These are phyloP conservation scores for Ambastaia sidthimunki DNA, from an alignment of 2,797 vertebrate genomes.

Conservation along the genomic window DNA sequence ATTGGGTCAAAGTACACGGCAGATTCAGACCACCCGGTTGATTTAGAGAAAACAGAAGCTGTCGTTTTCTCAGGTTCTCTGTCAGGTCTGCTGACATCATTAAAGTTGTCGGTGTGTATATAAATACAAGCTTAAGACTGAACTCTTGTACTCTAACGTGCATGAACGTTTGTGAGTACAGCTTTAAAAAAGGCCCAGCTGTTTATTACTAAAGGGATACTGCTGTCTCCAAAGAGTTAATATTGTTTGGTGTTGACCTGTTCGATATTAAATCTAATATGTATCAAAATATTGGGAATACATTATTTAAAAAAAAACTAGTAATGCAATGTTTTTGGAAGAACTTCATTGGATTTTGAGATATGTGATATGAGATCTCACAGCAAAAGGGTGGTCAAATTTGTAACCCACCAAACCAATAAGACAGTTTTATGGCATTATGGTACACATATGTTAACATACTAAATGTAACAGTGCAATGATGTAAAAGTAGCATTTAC, in stretches of 20 bases:
- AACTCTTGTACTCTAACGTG: too few species aligned
- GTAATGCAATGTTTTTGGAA: too few species aligned
- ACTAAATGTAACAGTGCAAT: too few species aligned
- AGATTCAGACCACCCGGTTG: conserved; percentile 10
- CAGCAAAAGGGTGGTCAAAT: too few species aligned
- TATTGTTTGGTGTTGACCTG: not conserved
- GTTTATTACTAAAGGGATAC: not conserved
- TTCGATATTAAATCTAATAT: conserved; percentile 9
- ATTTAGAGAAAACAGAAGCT: not conserved
- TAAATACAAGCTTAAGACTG: not conserved
- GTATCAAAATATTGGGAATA: too few species aligned
- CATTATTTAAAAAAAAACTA: too few species aligned
- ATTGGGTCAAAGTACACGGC: conserved; percentile 44
- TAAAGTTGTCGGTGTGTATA: not conserved
- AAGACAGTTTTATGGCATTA: too few species aligned
- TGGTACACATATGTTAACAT: too few species aligned
- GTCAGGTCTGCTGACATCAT: not conserved
- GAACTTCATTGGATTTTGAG: too few species aligned
- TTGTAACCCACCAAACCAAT: too few species aligned
- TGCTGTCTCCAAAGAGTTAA: not conserved
- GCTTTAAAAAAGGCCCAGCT: not conserved
- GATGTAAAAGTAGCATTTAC: too few species aligned
- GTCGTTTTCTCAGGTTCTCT: not conserved
- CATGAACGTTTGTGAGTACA: not conserved
- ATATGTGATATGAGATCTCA: too few species aligned